Conservation (phyloP, 30 jellyfish, hydroid and myxozoan genomes). For the Turritopsis rubra region DNA sequence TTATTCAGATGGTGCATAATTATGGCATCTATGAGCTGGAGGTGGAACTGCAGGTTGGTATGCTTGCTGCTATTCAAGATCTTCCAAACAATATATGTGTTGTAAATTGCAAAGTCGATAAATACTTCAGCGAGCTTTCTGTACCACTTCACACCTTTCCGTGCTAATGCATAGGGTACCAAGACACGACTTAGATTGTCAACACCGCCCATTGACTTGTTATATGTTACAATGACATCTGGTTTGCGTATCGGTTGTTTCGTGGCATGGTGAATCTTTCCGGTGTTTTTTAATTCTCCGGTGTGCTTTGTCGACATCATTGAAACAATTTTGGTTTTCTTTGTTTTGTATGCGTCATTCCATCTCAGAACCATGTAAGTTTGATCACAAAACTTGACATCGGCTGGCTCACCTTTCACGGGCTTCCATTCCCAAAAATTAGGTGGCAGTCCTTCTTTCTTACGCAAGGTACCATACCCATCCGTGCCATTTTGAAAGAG, state of each 20-base stretch:
- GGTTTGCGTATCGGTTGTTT: slow-evolving; percentile 24
- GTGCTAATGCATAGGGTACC: neutral
- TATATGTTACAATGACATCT: slow-evolving; percentile 14
- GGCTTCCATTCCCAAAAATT: slow-evolving; percentile 22
- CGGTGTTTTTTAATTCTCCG: slow-evolving; percentile 8
- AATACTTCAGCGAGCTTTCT: slow-evolving; percentile 16
- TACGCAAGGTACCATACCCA: slow-evolving; percentile 17
- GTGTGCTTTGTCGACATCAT: slow-evolving; percentile 25
- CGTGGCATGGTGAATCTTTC: slow-evolving; percentile 8
- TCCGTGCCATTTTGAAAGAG: slow-evolving; percentile 4
- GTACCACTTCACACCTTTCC: slow-evolving; percentile 28
- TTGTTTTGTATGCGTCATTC: slow-evolving; percentile 22
- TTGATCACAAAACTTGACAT: slow-evolving; percentile 22
- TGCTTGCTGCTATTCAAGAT: slow-evolving; percentile 2
- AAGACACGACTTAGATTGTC: slow-evolving; percentile 10
- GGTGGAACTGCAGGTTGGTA: slow-evolving; percentile 6
- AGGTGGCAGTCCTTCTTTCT: slow-evolving; percentile 14
- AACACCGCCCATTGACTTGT: slow-evolving; percentile 22
- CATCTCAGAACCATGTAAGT: slow-evolving; percentile 20
- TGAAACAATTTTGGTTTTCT: slow-evolving; percentile 13
- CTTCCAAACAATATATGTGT: slow-evolving; percentile 12
- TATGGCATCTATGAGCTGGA: neutral
- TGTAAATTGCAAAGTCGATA: slow-evolving; percentile 12
- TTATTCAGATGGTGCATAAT: neutral
- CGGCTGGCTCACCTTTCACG: slow-evolving; percentile 29